These are phyloP conservation scores for Accipiter virgatus DNA, from an alignment of 2,113 vertebrate genomes.

Conservation along the genomic window DNA sequence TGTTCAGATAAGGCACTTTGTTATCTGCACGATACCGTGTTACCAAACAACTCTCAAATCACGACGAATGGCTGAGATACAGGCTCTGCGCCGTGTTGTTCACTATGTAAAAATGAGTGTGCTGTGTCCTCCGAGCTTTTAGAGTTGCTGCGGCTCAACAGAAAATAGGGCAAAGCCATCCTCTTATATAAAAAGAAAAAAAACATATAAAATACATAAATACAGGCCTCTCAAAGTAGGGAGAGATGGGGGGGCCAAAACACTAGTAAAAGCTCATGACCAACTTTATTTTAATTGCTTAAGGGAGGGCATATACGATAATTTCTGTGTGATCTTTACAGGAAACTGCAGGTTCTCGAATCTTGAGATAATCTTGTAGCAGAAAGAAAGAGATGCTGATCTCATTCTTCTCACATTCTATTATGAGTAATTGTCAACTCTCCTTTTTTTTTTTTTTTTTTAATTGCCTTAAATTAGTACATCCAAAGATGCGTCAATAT, in stretches of 20 bases:
- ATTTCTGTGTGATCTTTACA: conserved; percentile 7
- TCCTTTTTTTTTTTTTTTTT: background rate
- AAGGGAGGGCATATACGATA: background rate
- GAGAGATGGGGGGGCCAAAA: background rate
- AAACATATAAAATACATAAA: background rate
- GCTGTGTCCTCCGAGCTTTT: background rate
- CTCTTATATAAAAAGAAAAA: background rate
- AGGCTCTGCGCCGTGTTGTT: background rate
- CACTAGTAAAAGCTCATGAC: background rate
- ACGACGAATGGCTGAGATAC: fast-evolving
- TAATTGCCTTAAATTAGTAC: background rate
- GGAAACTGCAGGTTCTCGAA: conserved; percentile 20
- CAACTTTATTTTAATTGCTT: background rate
- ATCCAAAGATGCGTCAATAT: background rate
- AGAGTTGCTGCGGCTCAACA: background rate
- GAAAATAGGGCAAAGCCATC: background rate
- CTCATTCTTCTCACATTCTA: conserved; percentile 29
- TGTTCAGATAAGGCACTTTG: background rate
- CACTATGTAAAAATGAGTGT: fast-evolving
- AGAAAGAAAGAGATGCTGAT: conserved; percentile 23
- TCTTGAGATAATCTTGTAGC: background rate
- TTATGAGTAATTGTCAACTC: background rate
- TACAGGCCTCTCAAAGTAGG: background rate
- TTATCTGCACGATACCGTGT: fast-evolving
- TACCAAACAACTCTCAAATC: fast-evolving